Evolutionary conservation across 2,113 vertebrate genomes (phyloP).

Genomic region (Chaenocephalus aceratus): DNA sequence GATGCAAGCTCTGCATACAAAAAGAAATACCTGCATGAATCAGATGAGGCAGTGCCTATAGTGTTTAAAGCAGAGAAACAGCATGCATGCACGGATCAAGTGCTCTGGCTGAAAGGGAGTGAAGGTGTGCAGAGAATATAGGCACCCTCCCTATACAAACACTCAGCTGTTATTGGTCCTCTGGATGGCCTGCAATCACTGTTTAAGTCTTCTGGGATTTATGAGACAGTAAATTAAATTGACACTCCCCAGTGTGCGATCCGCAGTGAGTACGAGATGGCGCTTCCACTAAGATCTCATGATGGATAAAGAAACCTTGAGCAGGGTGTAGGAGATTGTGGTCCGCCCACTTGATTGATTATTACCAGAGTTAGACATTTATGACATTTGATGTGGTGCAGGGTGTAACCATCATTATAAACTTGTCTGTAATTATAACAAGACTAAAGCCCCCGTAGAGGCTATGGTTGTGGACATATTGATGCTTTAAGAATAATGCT

Average conservation of each 20-base stretch:
- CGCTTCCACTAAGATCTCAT: constrained; percentile 22
- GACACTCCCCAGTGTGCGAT: constrained; percentile 40
- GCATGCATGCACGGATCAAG: constrained; percentile 30
- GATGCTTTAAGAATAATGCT: neutral
- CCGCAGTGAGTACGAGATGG: constrained; percentile 21
- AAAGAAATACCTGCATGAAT: constrained; percentile 18
- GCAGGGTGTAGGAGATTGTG: constrained; percentile 20
- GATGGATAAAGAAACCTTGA: constrained; percentile 50
- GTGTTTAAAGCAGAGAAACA: constrained; percentile 24
- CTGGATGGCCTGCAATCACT: constrained; percentile 58
- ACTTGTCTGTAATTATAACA: neutral
- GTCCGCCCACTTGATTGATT: constrained; percentile 17
- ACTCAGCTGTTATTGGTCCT: constrained; percentile 58
- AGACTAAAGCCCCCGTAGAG: no score
- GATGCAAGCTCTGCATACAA: constrained; percentile 11
- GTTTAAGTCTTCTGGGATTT: constrained; percentile 62
- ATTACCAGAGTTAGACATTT: constrained; percentile 11
- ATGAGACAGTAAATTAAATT: constrained; percentile 63
- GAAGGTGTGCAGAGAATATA: constrained; percentile 50
- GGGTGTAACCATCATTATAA: neutral
- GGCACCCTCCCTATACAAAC: constrained; percentile 32
- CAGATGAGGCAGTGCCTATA: neutral
- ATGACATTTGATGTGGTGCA: constrained; percentile 15
- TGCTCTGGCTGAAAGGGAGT: constrained; percentile 41
- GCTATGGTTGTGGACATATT: neutral